Base-by-base conservation (phyloP, 1,140 invertebrate species). In the Atta cephalotes region DNA sequence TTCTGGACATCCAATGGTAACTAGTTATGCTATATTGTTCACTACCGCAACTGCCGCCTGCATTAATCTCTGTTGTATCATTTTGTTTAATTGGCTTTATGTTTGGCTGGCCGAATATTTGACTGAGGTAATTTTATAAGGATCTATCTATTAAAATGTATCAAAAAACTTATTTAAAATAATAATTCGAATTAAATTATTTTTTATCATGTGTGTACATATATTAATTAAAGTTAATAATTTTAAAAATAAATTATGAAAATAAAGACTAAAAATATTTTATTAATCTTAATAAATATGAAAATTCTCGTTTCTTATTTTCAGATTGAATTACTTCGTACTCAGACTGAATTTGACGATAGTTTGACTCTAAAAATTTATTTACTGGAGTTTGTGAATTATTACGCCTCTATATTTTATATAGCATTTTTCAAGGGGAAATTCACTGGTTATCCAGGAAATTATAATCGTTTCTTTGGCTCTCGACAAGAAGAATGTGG, bases 351-450 rank as follows among this genome's bases (percentile, higher is more conserved):
- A 95, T 99, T 99, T 95, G 99, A 99, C 93, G 98, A 99, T 92
- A 99, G 98, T 62, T 95, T 99, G 21, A 99, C 98, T 0, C 95
- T 99, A 14, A 99, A 99, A 96, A 99, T 99, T 91, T 99, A 99
- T 94, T 94, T 99, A 10, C 96, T 99, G 56, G 98, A 99, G 95
- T 99, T 99, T 95, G 98, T 99, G 51, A 99, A 99, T 95, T 99
- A 99, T 94, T 99, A 99, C 95, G 98, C 99, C 28, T 99, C 98
- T 1, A 99, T 99, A 93, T 99, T 99, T 96, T 99, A 99, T 93
- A 99, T 99, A 92, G 99, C 99, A 0, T 99, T 99, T 95, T 97
- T 99, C 90, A 99, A 99, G 94, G 99, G 99, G 62, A 99, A 98
- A 94, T 98, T 98, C 90, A 96, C 98, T n/a, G 98, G 98, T 0